Conservation (phyloP, 2,113 vertebrate genomes). For the Shinisaurus crocodilurus region DNA sequence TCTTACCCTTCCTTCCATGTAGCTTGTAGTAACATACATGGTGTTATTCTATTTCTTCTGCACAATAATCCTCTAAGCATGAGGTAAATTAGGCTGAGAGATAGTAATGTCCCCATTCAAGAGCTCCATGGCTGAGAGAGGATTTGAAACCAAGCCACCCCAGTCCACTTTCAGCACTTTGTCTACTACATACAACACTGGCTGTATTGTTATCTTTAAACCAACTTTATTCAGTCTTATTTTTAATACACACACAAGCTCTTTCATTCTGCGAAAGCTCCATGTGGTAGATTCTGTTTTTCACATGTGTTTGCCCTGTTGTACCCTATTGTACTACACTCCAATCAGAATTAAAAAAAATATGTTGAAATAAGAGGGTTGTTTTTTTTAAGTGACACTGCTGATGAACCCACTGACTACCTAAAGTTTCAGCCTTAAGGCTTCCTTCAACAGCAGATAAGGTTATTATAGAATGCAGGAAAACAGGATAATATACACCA, state of each 20-base stretch:
- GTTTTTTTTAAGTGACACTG: background rate
- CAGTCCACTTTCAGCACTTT: background rate
- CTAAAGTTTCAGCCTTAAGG: background rate
- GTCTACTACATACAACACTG: background rate
- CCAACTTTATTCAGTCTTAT: background rate
- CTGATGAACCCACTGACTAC: background rate
- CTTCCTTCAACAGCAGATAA: background rate
- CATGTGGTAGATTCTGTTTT: background rate
- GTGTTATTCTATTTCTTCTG: background rate
- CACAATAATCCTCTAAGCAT: background rate
- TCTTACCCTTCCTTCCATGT: background rate
- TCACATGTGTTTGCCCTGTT: background rate
- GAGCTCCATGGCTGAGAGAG: background rate
- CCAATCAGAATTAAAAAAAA: background rate
- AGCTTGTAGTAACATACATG: background rate
- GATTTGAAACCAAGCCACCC: background rate
- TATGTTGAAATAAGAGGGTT: too few species aligned
- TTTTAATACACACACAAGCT: background rate
- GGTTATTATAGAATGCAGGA: background rate
- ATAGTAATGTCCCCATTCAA: too few species aligned
- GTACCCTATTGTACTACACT: background rate
- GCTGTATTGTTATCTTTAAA: background rate
- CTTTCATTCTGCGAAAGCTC: background rate
- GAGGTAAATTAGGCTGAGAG: background rate
- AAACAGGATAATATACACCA: background rate